Conservation (phyloP, 2,888 invertebrate genomes). For the Thecocarcelia acutangulata region DNA sequence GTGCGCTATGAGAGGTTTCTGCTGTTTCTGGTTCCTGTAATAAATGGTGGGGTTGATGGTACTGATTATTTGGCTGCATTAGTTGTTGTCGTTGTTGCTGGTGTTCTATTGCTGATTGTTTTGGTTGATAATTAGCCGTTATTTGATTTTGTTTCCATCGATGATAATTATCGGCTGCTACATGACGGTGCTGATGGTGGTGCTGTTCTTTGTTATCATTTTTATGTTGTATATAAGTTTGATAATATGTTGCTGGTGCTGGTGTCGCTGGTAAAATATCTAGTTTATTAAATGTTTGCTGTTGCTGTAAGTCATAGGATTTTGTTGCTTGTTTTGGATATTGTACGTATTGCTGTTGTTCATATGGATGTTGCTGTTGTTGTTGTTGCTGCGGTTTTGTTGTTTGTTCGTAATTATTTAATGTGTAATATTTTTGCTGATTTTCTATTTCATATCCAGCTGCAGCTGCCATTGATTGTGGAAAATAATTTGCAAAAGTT, state of each 20-base stretch:
- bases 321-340: slow-evolving; percentile 11
- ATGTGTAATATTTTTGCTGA: slow-evolving; percentile 56
- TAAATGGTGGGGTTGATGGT: slow-evolving; percentile 25
- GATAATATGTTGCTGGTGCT: slow-evolving; percentile 40
- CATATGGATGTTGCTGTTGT: slow-evolving; percentile 33
- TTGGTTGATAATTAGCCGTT: slow-evolving; percentile 37
- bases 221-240: slow-evolving; percentile 51
- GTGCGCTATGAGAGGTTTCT: slow-evolving; percentile 29
- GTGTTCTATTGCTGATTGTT: slow-evolving; percentile 40
- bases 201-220: slow-evolving; percentile 43
- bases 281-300: slow-evolving; percentile 24
- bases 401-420: slow-evolving; percentile 57
- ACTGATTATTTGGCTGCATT: slow-evolving; percentile 22
- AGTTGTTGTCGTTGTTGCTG: slow-evolving; percentile 25
- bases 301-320: slow-evolving; percentile 26
- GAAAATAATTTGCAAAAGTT: slow-evolving; percentile 65
- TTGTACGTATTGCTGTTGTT: slow-evolving; percentile 37
- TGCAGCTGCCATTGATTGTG: slow-evolving; percentile 51
- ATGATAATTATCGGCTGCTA: slow-evolving; percentile 37
- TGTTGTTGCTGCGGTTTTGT: slow-evolving; percentile 35
- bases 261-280: neutral
- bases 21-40: slow-evolving; percentile 62
- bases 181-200: slow-evolving; percentile 21
- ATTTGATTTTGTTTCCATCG: slow-evolving; percentile 58
- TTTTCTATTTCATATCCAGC: slow-evolving; percentile 56